These are phyloP conservation scores for Aepyceros melampus DNA, from an alignment of 2,113 vertebrate genomes.

Conservation along the genomic window DNA sequence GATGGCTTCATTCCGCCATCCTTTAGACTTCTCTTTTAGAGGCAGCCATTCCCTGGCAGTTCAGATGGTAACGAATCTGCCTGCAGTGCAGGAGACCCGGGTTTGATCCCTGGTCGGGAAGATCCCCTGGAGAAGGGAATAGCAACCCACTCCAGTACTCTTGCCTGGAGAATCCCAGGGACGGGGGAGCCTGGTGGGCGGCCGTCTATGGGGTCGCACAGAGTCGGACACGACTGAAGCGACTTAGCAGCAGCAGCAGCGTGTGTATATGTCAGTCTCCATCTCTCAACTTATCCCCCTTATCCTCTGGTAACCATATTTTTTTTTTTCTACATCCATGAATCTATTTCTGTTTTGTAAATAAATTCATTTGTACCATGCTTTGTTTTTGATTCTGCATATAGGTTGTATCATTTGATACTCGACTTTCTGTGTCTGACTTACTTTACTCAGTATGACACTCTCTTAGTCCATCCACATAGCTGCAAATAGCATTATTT, in stretches of 20 bases:
- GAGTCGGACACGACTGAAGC: too few relatives aligned
- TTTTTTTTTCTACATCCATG: background rate
- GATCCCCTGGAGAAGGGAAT: background rate
- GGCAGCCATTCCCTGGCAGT: background rate
- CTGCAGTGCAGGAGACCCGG: background rate
- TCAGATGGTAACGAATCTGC: background rate
- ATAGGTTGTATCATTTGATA: background rate
- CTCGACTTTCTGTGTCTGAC: background rate
- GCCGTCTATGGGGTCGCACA: too few relatives aligned
- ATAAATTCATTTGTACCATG: background rate
- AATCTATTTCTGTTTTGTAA: background rate
- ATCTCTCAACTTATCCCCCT: background rate
- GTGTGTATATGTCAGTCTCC: background rate
- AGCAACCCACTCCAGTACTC: background rate
- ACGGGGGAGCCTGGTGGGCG: background rate
- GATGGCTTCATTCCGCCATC: background rate
- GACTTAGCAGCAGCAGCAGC: too few relatives aligned
- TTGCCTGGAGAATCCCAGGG: background rate
- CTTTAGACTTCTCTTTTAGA: background rate
- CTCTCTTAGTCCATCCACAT: background rate
- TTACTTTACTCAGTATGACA: background rate
- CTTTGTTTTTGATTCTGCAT: background rate
- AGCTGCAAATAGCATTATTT: background rate
- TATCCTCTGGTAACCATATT: background rate
- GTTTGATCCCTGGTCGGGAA: background rate